Evolutionary conservation across 1,140 invertebrate species (phyloP).

Genomic region (Pseudoatta argentina): DNA sequence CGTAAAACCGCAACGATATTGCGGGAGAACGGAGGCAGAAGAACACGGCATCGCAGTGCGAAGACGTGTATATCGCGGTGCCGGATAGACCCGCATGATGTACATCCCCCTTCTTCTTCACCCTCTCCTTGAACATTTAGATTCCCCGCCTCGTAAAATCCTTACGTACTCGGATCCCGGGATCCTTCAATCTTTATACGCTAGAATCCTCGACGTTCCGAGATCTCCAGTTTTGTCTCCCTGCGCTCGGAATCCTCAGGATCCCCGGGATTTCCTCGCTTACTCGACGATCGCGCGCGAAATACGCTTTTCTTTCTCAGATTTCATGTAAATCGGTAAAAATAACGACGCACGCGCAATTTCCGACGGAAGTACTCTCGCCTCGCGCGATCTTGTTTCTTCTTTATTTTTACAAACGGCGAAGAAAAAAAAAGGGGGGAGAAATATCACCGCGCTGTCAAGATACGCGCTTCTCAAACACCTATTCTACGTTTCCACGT

Average conservation of each 20-base stretch:
- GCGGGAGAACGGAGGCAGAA: background rate
- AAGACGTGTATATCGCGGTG: constrained; percentile 13
- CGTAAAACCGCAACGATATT: constrained; percentile 55
- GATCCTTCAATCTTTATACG: constrained; percentile 61
- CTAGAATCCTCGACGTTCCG: constrained; percentile 27
- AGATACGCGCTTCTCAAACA: background rate
- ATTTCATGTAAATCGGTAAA: constrained; percentile 36
- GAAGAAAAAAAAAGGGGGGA: background rate
- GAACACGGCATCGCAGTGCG: constrained; percentile 18
- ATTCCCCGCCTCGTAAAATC: constrained; percentile 52
- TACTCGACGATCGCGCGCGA: constrained; percentile 44
- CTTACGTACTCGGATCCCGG: constrained; percentile 38
- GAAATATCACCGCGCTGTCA: background rate
- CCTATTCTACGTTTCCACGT: background rate
- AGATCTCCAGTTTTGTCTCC: constrained; percentile 54
- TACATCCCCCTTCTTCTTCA: constrained; percentile 12
- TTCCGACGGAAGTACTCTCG: background rate
- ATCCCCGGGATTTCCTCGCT: constrained; percentile 35
- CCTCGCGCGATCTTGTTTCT: background rate
- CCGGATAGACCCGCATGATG: background rate
- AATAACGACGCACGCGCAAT: constrained; percentile 11
- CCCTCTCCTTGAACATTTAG: constrained; percentile 17
- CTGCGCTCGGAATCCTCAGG: constrained; percentile 1
- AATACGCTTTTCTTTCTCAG: constrained; percentile 15
- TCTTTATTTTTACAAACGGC: background rate